Conservation (phyloP, 2,797 vertebrate genomes). For the Myotis vivesi region DNA sequence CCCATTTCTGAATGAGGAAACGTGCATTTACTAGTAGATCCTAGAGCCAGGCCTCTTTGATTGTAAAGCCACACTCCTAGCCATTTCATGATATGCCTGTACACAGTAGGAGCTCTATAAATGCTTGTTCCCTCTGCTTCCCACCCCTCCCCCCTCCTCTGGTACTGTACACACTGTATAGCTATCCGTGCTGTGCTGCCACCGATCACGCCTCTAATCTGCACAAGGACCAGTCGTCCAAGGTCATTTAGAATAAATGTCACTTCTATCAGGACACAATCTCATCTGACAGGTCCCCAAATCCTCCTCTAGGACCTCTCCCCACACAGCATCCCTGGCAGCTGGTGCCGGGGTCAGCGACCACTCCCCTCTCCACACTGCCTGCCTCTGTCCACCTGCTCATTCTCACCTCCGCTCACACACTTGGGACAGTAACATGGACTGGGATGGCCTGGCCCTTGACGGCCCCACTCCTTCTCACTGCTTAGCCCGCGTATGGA, state of each 20-base stretch:
- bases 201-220: background rate
- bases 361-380: no score
- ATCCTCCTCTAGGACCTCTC: background rate
- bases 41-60: background rate
- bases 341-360: background rate
- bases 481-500: background rate
- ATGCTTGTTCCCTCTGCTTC: background rate
- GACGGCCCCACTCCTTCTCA: background rate
- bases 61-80: background rate
- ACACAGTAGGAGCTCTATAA: background rate
- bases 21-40: background rate
- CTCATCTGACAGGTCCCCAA: background rate
- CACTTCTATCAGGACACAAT: background rate
- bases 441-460: background rate
- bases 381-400: background rate
- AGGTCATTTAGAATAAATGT: background rate
- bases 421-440: background rate
- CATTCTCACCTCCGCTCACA: background rate
- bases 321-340: background rate
- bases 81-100: background rate
- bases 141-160: background rate
- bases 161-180: fast-evolving
- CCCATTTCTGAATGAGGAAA: background rate
- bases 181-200: background rate
- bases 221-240: background rate